These are phyloP conservation scores for Anguilla anguilla DNA, from an alignment of 2,797 vertebrate genomes.

Conservation along the genomic window DNA sequence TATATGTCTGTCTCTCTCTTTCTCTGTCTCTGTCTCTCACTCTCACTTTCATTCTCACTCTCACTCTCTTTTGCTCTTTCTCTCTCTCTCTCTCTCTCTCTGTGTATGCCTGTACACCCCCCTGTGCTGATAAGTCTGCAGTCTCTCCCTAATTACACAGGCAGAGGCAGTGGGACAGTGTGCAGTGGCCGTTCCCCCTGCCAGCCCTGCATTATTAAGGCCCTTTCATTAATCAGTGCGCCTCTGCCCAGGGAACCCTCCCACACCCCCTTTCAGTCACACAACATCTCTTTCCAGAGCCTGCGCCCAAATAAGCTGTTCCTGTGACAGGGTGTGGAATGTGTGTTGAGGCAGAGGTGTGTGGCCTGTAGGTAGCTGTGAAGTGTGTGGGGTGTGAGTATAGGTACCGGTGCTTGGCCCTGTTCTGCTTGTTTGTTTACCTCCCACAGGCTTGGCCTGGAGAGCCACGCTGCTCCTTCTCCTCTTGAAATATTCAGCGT, in stretches of 20 bases:
- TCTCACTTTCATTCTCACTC: background rate
- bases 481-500: slow-evolving; percentile 65
- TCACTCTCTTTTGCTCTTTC: slow-evolving; percentile 15
- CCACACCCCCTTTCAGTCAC: background rate
- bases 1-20: slow-evolving; percentile 6
- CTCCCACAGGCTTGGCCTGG: background rate
- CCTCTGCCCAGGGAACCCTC: background rate
- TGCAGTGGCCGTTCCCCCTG: background rate
- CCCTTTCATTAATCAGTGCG: background rate
- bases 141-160: slow-evolving; percentile 8
- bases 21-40: slow-evolving; percentile 1
- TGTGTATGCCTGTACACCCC: background rate
- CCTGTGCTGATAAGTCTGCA: slow-evolving; percentile 21
- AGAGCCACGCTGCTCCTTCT: background rate
- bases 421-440: too few species aligned
- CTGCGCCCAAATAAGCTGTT: background rate
- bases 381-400: background rate
- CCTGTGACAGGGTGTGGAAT: background rate
- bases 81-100: slow-evolving; percentile 9
- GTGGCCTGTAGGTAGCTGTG: background rate
- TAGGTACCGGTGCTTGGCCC: too few species aligned
- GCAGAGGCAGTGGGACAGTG: slow-evolving; percentile 2
- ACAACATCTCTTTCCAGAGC: background rate
- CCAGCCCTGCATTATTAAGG: slow-evolving; percentile 13
- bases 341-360: background rate